A percentile compares a stretch with the other conserved stretches of the same genome.
Conservation (phyloP, 2,797 vertebrate species). For the Lacerta viridis region DNA sequence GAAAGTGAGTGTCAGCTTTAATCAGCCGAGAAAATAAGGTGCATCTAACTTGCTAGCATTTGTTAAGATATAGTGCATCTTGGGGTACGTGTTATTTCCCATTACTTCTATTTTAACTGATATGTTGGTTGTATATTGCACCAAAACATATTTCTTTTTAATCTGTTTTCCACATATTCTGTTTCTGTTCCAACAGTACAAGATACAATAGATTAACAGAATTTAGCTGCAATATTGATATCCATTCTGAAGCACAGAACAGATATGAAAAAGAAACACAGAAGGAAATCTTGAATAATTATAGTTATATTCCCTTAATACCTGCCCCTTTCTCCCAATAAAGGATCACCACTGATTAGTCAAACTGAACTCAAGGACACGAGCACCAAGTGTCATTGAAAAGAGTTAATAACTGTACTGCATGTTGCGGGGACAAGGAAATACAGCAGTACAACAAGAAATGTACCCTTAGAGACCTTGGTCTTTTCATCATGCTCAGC, state of each 20-base stretch:
- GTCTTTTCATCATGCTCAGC: constrained; percentile 78
- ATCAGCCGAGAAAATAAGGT: constrained; percentile 21
- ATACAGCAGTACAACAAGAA: constrained; percentile 31
- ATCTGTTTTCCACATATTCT: constrained; percentile 39
- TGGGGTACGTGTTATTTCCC: constrained; percentile 19
- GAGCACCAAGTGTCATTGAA: constrained; percentile 69
- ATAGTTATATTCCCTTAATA: constrained; percentile 55
- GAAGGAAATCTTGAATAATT: constrained; percentile 28
- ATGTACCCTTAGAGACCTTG: constrained; percentile 74
- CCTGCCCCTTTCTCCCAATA: constrained; percentile 48
- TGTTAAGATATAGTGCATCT: constrained; percentile 24
- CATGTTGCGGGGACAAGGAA: constrained; percentile 72
- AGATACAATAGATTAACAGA: constrained; percentile 57
- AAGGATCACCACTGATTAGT: constrained; percentile 56
- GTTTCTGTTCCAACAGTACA: constrained; percentile 50
- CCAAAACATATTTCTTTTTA: constrained; percentile 44
- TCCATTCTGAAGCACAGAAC: constrained; percentile 53
- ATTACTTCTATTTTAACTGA: constrained; percentile 49
- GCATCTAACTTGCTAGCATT: constrained; percentile 1
- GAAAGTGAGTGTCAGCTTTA: neutral
- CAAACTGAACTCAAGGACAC: constrained; percentile 63
- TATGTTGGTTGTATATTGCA: constrained; percentile 48
- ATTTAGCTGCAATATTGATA: constrained; percentile 58
- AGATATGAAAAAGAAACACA: constrained; percentile 17
- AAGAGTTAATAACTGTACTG: constrained; percentile 69